Percentiles rank a stretch among this genome's conserved stretches.
phyloP scores from a whole-genome alignment of 2,888 invertebrate genomes.

The Campopleginae sp. region DNA sequence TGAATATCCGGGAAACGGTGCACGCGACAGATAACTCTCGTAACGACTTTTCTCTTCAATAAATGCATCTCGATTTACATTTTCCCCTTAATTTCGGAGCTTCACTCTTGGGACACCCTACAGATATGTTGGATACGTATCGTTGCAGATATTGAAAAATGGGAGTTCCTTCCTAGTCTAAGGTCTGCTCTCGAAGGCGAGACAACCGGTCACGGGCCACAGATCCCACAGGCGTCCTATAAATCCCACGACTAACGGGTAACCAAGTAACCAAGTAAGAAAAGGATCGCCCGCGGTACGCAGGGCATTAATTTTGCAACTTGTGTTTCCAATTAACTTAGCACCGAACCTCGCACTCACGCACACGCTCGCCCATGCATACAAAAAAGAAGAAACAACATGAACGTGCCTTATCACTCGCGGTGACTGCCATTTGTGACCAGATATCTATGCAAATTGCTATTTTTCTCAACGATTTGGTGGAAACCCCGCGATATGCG shows the following conservation, averaged over 20 bases:
- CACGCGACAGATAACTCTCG: background rate
- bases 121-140: background rate
- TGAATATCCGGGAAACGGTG: background rate
- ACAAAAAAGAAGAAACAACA: background rate
- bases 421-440: background rate
- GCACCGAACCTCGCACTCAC: constrained; percentile 22
- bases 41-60: background rate
- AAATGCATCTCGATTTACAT: background rate
- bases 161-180: constrained; percentile 41
- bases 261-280: constrained; percentile 64
- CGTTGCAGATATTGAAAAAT: constrained; percentile 1
- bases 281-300: constrained; percentile 65
- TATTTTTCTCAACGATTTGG: constrained; percentile 4
- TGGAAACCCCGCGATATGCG: background rate
- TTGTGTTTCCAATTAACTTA: constrained; percentile 71
- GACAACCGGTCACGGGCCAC: constrained; percentile 72
- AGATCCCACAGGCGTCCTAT: constrained; percentile 72
- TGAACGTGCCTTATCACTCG: constrained; percentile 5
- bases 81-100: background rate
- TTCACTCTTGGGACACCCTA: background rate
- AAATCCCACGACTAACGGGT: constrained; percentile 73
- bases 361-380: background rate
- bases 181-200: constrained; percentile 50
- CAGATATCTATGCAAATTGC: constrained; percentile 2
- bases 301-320: constrained; percentile 63